These are phyloP conservation scores for Pachycephus smyrnensis DNA, from an alignment of 2,888 invertebrate genomes.

Conservation along the genomic window DNA sequence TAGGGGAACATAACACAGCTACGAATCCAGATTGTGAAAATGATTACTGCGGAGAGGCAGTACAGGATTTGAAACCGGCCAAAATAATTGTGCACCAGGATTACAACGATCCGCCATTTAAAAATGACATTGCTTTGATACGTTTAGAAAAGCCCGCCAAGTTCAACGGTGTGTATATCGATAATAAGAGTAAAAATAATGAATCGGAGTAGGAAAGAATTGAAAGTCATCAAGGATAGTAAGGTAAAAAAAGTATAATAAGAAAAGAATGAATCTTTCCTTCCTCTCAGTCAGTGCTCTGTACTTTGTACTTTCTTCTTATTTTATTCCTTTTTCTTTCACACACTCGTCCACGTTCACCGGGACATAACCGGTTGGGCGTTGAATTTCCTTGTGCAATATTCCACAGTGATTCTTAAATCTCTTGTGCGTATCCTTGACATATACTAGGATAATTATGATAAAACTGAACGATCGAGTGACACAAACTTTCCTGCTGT, in stretches of 20 bases:
- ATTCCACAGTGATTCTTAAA: not conserved
- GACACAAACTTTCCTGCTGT: not conserved
- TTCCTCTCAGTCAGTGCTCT: not conserved
- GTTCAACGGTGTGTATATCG: slow-evolving; percentile 51
- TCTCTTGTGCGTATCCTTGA: not conserved
- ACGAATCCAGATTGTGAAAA: slow-evolving; percentile 54
- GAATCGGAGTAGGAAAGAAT: not conserved
- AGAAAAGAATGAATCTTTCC: not conserved
- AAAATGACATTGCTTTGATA: slow-evolving; percentile 65
- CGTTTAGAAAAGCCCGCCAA: slow-evolving; percentile 48
- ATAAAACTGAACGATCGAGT: not conserved
- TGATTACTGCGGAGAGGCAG: slow-evolving; percentile 52
- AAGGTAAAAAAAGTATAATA: not conserved
- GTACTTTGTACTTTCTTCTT: not conserved
- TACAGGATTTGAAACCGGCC: slow-evolving; percentile 53
- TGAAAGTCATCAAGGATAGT: not conserved
- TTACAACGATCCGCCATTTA: slow-evolving; percentile 49
- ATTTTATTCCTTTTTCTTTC: not conserved
- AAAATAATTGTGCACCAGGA: slow-evolving; percentile 51
- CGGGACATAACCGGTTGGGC: not conserved
- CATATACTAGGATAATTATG: not conserved
- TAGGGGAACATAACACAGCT: slow-evolving; percentile 60
- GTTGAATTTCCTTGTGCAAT: not conserved
- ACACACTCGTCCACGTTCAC: not conserved
- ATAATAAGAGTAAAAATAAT: not conserved